Evolutionary conservation across 2,797 vertebrate species (phyloP).

Genomic region (Tarsius wallacei): DNA sequence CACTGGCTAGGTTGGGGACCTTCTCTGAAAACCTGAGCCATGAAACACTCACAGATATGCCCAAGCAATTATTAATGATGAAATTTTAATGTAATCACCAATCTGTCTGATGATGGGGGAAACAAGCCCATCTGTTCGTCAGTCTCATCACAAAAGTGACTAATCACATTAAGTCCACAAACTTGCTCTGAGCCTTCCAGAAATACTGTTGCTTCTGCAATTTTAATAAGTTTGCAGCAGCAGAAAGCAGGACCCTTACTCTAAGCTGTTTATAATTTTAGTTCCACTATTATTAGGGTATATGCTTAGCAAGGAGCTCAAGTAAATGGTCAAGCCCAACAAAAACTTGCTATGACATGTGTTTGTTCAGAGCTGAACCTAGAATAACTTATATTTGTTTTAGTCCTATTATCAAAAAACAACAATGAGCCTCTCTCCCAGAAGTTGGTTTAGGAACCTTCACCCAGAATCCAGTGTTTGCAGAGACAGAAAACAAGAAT

Average conservation of each 20-base stretch:
- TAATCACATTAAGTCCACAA: slow-evolving; percentile 57
- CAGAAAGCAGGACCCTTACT: slow-evolving; percentile 38
- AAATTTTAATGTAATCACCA: slow-evolving; percentile 78
- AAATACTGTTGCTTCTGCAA: slow-evolving; percentile 54
- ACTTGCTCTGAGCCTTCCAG: slow-evolving; percentile 45
- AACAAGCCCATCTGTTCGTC: slow-evolving; percentile 65
- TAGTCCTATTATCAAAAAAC: neutral
- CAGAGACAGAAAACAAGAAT: neutral
- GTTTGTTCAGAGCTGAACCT: neutral
- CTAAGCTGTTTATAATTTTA: slow-evolving; percentile 42
- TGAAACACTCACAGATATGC: slow-evolving; percentile 79
- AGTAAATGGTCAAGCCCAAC: neutral
- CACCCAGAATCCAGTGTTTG: neutral
- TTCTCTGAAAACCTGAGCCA: slow-evolving; percentile 85
- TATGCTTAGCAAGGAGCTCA: neutral
- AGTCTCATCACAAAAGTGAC: slow-evolving; percentile 69
- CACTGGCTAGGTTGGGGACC: slow-evolving; percentile 84
- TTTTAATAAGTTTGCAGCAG: slow-evolving; percentile 62
- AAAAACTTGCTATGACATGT: neutral
- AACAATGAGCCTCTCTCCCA: neutral
- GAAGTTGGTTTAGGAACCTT: neutral
- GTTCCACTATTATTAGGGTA: neutral
- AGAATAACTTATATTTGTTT: neutral
- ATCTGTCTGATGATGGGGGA: slow-evolving; percentile 65
- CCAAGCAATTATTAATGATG: slow-evolving; percentile 76